These are phyloP conservation scores for Phycodurus eques DNA, from an alignment of 2,113 vertebrate genomes.

Conservation along the genomic window DNA sequence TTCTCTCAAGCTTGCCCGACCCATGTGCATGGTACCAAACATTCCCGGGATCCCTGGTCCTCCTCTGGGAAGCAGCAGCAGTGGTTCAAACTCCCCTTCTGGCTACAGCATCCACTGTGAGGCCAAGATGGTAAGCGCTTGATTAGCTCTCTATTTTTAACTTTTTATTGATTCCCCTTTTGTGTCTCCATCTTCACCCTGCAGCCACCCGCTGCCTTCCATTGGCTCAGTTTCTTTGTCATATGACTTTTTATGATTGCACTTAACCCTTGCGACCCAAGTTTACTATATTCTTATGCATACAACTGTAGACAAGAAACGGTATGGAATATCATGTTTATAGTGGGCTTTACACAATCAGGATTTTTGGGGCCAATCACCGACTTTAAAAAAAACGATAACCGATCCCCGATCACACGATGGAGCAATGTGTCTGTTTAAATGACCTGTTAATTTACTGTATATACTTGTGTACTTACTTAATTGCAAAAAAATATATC, in stretches of 20 bases:
- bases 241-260: slow-evolving; percentile 56
- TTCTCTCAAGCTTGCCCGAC: slow-evolving; percentile 83
- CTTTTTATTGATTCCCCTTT: slow-evolving; percentile 34
- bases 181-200: slow-evolving; percentile 47
- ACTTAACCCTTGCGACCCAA: slow-evolving; percentile 31
- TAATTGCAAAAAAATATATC: too few relatives aligned
- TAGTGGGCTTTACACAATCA: too few relatives aligned
- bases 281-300: not conserved
- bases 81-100: slow-evolving; percentile 86
- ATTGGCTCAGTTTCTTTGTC: slow-evolving; percentile 40
- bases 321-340: not conserved
- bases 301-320: not conserved
- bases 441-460: too few relatives aligned
- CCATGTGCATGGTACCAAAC: slow-evolving; percentile 91
- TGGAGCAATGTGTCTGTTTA: too few relatives aligned
- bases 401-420: too few relatives aligned
- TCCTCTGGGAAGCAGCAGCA: slow-evolving; percentile 84
- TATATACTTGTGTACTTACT: too few relatives aligned
- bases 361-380: too few relatives aligned
- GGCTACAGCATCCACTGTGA: slow-evolving; percentile 86
- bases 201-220: slow-evolving; percentile 26
- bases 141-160: slow-evolving; percentile 48
- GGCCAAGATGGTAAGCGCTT: slow-evolving; percentile 90
- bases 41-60: slow-evolving; percentile 97
- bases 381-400: too few relatives aligned